Conservation (phyloP, 2,113 vertebrate genomes). For the Oxyura jamaicensis region DNA sequence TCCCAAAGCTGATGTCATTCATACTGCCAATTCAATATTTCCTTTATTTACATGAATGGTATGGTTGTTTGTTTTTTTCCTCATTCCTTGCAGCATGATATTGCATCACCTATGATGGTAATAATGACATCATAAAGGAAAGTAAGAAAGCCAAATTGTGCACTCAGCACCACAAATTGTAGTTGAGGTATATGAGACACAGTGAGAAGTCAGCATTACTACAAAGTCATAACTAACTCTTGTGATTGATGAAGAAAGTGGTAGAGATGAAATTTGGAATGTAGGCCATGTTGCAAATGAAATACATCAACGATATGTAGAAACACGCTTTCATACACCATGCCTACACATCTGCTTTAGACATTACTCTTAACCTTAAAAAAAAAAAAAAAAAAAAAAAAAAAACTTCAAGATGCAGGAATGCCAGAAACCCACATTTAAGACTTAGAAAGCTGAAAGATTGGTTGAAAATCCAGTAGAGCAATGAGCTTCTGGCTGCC, state of each 20-base stretch:
- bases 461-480: not conserved
- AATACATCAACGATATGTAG: not conserved
- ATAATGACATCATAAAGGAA: not conserved
- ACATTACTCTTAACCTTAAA: not conserved
- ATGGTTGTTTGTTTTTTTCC: not conserved
- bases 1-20: not conserved
- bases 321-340: not conserved
- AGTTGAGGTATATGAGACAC: not conserved
- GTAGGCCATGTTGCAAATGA: not conserved
- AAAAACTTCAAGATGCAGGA: not conserved
- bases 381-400: not conserved
- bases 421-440: not conserved
- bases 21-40: not conserved
- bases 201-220: not conserved
- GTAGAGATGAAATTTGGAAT: not conserved
- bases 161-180: not conserved
- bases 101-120: not conserved
- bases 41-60: not conserved
- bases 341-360: not conserved
- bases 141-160: not conserved
- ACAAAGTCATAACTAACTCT: not conserved
- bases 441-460: not conserved
- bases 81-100: not conserved
- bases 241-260: not conserved
- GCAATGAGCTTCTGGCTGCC: not conserved